These are phyloP conservation scores for Limenitis camilla DNA, from an alignment of 2,888 invertebrate species.

Conservation along the genomic window DNA sequence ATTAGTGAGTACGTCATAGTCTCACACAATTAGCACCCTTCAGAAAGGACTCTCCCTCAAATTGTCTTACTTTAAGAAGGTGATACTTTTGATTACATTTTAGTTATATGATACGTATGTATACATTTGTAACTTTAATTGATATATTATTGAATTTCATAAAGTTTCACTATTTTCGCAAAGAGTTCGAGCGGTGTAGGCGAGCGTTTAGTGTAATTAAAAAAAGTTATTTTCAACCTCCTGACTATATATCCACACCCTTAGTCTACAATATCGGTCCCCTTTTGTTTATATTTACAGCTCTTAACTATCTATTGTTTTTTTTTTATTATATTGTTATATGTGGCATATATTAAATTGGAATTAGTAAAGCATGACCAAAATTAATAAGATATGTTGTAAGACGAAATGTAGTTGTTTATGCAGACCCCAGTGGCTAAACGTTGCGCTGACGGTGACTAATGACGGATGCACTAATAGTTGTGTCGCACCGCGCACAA, in stretches of 20 bases:
- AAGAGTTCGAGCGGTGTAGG: too few relatives aligned
- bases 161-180: too few relatives aligned
- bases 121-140: not conserved
- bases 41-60: constrained; percentile 39
- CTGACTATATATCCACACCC: too few relatives aligned
- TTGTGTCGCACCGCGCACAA: constrained; percentile 62
- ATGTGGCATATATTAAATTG: not conserved
- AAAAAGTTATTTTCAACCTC: too few relatives aligned
- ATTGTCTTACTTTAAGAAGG: constrained; percentile 36
- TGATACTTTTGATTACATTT: constrained; percentile 16
- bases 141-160: too few relatives aligned
- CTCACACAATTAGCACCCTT: constrained; percentile 71
- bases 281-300: too few relatives aligned
- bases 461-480: constrained; percentile 76
- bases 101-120: constrained; percentile 10
- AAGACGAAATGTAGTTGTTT: constrained; percentile 48
- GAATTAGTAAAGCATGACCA: not conserved
- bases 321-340: not conserved
- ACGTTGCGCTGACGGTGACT: constrained; percentile 67
- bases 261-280: too few relatives aligned
- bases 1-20: constrained; percentile 31
- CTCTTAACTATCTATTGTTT: too few relatives aligned
- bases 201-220: too few relatives aligned
- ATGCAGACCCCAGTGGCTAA: constrained; percentile 51
- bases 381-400: constrained; percentile 20